Evolutionary conservation across 2,888 invertebrate genomes (phyloP).

Genomic region (Cybosia mesomella): DNA sequence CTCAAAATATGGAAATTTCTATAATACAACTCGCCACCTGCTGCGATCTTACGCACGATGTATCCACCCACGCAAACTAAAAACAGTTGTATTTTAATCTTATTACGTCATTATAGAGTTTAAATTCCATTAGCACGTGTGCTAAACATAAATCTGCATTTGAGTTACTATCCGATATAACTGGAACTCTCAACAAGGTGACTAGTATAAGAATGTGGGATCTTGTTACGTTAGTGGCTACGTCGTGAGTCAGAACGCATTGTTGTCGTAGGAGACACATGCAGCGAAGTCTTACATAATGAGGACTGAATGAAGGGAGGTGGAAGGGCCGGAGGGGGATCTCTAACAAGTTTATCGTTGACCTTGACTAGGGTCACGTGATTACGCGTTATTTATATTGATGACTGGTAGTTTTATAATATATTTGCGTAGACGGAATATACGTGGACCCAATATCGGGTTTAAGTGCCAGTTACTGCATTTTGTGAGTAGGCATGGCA

Average conservation of each 20-base stretch:
- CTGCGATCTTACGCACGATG: slow-evolving; percentile 51
- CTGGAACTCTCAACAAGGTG: slow-evolving; percentile 12
- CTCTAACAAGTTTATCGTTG: slow-evolving; percentile 56
- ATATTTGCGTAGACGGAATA: neutral
- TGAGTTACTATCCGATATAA: slow-evolving; percentile 18
- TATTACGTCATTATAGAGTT: slow-evolving; percentile 25
- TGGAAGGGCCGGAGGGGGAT: slow-evolving; percentile 24
- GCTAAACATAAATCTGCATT: slow-evolving; percentile 19
- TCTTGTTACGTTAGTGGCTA: slow-evolving; percentile 24
- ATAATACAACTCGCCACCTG: slow-evolving; percentile 47
- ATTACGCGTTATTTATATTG: slow-evolving; percentile 17
- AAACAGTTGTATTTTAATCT: neutral
- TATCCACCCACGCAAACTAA: slow-evolving; percentile 39
- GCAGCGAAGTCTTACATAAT: slow-evolving; percentile 57
- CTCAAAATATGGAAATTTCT: slow-evolving; percentile 14
- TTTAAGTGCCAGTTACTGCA: no score
- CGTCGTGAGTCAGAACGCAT: slow-evolving; percentile 50
- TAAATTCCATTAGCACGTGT: slow-evolving; percentile 24
- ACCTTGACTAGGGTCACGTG: slow-evolving; percentile 53
- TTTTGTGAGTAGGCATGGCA: no score
- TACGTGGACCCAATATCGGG: neutral
- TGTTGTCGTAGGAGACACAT: slow-evolving; percentile 56
- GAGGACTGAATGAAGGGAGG: slow-evolving; percentile 45
- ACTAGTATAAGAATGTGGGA: slow-evolving; percentile 16
- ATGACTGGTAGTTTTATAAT: slow-evolving; percentile 26